These are phyloP conservation scores for Polylopha cassiicola DNA, from an alignment of 2,888 invertebrate genomes.

Conservation along the genomic window DNA sequence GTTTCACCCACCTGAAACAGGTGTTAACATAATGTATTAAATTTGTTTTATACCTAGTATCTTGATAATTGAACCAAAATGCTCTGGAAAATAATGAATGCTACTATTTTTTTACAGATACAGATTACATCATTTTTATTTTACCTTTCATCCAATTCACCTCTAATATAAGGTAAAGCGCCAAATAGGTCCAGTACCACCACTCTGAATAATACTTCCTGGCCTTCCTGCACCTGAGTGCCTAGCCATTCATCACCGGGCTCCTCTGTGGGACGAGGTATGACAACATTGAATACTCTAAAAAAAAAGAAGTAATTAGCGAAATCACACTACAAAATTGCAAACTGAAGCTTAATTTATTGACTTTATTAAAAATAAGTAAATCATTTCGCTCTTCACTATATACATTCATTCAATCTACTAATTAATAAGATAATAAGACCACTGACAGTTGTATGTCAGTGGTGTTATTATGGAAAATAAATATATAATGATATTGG, in stretches of 20 bases:
- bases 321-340: not conserved
- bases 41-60: too few relatives aligned
- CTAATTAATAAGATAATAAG: not conserved
- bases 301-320: constrained; percentile 27
- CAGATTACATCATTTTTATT: not conserved
- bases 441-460: too few relatives aligned
- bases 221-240: constrained; percentile 72
- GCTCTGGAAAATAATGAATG: not conserved
- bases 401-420: constrained; percentile 1
- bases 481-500: too few relatives aligned
- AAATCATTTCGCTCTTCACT: not conserved
- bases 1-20: constrained; percentile 45
- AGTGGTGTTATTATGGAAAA: too few relatives aligned
- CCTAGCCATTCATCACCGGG: constrained; percentile 78
- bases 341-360: constrained; percentile 1
- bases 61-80: too few relatives aligned
- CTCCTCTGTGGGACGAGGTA: constrained; percentile 76
- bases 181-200: constrained; percentile 76
- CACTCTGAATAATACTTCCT: constrained; percentile 79
- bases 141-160: constrained; percentile 74
- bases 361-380: constrained; percentile 1
- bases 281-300: constrained; percentile 82
- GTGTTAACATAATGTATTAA: constrained; percentile 1
- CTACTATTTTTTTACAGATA: not conserved
- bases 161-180: constrained; percentile 80